These are phyloP conservation scores for Luidia sarsii DNA, from an alignment of 53 echinoderm and acorn worm species.

Conservation along the genomic window DNA sequence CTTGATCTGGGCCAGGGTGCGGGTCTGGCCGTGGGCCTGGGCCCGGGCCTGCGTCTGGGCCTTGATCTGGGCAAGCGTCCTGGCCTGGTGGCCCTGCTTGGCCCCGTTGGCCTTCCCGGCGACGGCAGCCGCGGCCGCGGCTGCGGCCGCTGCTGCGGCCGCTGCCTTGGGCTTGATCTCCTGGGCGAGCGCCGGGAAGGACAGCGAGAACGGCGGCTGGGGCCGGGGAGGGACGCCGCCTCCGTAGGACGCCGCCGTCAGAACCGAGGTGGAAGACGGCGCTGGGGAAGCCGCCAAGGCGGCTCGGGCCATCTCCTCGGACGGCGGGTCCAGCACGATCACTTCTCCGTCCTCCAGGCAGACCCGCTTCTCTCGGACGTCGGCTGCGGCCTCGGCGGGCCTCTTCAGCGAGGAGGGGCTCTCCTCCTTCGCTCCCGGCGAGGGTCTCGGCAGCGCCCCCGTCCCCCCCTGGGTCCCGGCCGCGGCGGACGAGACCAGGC, in stretches of 20 bases:
- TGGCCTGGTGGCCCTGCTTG: conserved; percentile 77
- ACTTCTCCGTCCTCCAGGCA: conserved; percentile 5
- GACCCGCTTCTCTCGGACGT: conserved; percentile 15
- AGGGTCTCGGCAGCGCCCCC: background rate
- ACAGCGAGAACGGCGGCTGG: background rate
- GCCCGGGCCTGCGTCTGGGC: conserved; percentile 80
- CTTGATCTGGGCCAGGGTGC: conserved; percentile 95
- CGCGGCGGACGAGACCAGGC: conserved; percentile 1
- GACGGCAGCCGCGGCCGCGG: conserved; percentile 66
- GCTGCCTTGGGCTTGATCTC: conserved; percentile 57
- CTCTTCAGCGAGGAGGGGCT: conserved; percentile 51
- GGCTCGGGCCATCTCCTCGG: background rate
- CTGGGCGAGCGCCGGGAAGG: background rate
- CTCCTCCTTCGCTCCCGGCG: background rate
- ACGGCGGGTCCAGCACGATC: background rate
- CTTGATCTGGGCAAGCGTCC: conserved; percentile 96
- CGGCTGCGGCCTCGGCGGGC: conserved; percentile 2
- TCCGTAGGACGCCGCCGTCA: conserved; percentile 7
- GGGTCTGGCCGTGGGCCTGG: conserved; percentile 86
- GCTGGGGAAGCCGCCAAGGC: background rate
- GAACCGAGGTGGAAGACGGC: conserved; percentile 36
- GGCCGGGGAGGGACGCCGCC: background rate
- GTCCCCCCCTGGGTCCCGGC: background rate
- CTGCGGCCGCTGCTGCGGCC: conserved; percentile 60
- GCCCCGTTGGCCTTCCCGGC: conserved; percentile 29